Evolutionary conservation across 1,140 invertebrate genomes (phyloP).

Genomic region (Calosoma granatense): DNA sequence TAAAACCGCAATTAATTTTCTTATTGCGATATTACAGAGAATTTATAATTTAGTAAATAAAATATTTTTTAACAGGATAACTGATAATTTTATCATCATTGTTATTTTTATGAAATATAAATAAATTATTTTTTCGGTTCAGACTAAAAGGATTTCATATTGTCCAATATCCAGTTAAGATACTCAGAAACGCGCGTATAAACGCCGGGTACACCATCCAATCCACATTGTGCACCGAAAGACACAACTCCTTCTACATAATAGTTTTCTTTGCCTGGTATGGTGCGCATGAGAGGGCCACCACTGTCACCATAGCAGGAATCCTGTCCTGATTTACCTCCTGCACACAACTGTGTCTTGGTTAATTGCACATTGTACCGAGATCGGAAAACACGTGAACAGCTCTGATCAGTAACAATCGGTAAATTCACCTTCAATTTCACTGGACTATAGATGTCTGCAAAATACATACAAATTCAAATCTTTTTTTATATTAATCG

Average conservation of each 20-base stretch:
- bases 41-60: no score
- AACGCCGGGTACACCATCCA: conserved; percentile 42
- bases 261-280: conserved; percentile 31
- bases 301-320: conserved; percentile 44
- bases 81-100: no score
- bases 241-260: conserved; percentile 44
- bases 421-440: conserved; percentile 15
- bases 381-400: background rate
- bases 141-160: conserved; percentile 25
- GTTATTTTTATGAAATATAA: no score
- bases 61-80: no score
- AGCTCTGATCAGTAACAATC: conserved; percentile 10
- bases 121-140: no score
- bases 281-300: conserved; percentile 41
- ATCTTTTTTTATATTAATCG: background rate
- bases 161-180: conserved; percentile 35
- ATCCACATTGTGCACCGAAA: conserved; percentile 49
- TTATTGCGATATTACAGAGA: no score
- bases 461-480: background rate
- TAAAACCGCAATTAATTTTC: no score
- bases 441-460: conserved; percentile 1
- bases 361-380: background rate
- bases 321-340: conserved; percentile 22
- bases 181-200: conserved; percentile 41
- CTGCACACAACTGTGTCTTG: conserved; percentile 20